These are phyloP conservation scores for Cossypha polioptera DNA, from an alignment of 2,797 vertebrate species.

Conservation along the genomic window DNA sequence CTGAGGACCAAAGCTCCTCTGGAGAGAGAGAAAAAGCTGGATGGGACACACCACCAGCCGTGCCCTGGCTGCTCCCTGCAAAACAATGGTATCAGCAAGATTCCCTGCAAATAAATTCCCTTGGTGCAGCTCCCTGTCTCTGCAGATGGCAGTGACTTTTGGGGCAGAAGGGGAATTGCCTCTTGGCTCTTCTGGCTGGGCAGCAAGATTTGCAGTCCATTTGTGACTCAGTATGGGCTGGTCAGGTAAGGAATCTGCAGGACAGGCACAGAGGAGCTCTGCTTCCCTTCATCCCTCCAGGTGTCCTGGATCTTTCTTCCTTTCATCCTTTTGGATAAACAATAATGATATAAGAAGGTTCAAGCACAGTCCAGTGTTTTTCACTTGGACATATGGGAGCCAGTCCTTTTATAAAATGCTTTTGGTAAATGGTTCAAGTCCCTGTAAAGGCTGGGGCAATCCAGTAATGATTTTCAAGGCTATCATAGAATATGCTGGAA, in stretches of 20 bases:
- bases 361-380: conserved; percentile 9
- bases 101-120: neutral
- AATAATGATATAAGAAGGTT: conserved; percentile 1
- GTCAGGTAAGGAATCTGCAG: neutral
- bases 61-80: neutral
- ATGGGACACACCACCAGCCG: neutral
- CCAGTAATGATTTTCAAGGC: neutral
- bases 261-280: neutral
- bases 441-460: neutral
- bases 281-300: conserved; percentile 13
- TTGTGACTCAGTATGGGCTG: neutral
- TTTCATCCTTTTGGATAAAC: conserved; percentile 41
- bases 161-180: neutral
- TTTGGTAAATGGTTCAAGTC: neutral
- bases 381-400: neutral
- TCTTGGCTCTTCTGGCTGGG: neutral
- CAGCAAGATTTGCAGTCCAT: neutral
- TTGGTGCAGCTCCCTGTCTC: neutral
- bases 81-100: neutral
- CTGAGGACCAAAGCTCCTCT: neutral
- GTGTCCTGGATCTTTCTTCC: conserved; percentile 14
- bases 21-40: neutral
- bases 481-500: neutral
- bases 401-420: conserved; percentile 1
- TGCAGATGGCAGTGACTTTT: rapidly evolving